These are phyloP conservation scores for Tapera naevia DNA, from an alignment of 2,797 vertebrate species.

Conservation along the genomic window DNA sequence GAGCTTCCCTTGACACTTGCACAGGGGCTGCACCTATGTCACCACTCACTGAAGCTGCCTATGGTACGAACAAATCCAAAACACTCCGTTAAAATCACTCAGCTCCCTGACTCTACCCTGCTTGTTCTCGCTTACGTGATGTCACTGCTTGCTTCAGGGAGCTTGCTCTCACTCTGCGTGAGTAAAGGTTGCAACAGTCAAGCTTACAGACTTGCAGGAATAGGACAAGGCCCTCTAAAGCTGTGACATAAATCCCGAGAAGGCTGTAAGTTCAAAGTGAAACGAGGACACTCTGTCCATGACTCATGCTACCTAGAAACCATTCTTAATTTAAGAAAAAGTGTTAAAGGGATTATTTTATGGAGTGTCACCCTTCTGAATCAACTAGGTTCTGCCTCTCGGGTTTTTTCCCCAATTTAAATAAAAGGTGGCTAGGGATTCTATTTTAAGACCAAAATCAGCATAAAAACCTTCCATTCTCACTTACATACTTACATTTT, in stretches of 20 bases:
- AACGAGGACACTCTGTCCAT: constrained; percentile 51
- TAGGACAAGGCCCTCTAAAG: background rate
- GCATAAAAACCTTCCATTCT: background rate
- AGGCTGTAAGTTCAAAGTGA: constrained; percentile 67
- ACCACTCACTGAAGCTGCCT: background rate
- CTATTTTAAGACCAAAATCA: constrained; percentile 10
- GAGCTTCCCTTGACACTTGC: background rate
- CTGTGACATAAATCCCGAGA: constrained; percentile 54
- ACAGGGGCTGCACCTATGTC: background rate
- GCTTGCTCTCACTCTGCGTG: background rate
- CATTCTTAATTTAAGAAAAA: constrained; percentile 47
- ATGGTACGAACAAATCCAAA: background rate
- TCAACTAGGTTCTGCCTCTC: background rate
- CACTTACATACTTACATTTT: background rate
- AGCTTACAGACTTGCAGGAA: background rate
- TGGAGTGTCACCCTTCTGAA: background rate
- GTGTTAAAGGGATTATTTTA: constrained; percentile 23
- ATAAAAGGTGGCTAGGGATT: background rate
- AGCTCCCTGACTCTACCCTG: background rate
- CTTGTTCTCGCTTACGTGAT: accelerated
- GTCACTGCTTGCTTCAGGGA: background rate
- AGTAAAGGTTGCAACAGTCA: background rate
- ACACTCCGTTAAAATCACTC: background rate
- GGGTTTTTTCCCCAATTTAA: background rate
- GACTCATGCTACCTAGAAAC: constrained; percentile 54